phyloP scores from a whole-genome alignment of 92 coral and sea anemone species.

The Pocillopora meandrina region DNA sequence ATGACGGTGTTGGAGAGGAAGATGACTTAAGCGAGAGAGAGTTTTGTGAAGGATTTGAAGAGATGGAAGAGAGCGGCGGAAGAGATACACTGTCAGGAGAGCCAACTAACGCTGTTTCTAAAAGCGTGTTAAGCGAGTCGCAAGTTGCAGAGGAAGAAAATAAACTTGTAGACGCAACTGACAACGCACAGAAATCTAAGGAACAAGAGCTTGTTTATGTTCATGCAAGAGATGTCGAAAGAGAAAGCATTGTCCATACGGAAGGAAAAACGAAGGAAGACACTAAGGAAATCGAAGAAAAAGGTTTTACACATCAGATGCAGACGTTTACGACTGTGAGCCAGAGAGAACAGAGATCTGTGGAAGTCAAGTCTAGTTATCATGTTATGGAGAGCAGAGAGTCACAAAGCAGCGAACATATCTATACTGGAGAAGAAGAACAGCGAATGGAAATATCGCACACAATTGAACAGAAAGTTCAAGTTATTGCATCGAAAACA shows the following conservation, averaged over 20 bases:
- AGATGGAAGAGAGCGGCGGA: conserved; percentile 32
- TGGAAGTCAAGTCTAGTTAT: conserved; percentile 17
- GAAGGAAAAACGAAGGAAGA: conserved; percentile 10
- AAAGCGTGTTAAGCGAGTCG: not conserved
- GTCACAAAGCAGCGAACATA: not conserved
- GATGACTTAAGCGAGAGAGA: conserved; percentile 58
- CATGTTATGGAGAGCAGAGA: conserved; percentile 6
- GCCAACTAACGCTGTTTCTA: not conserved
- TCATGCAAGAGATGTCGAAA: not conserved
- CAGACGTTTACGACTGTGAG: conserved; percentile 7
- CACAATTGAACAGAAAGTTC: conserved; percentile 21
- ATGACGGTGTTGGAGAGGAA: conserved; percentile 24
- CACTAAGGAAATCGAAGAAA: conserved; percentile 2
- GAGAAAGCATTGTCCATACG: not conserved
- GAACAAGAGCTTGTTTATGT: not conserved
- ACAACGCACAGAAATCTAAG: conserved; percentile 4
- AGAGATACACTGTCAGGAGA: conserved; percentile 14
- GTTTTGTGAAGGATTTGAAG: conserved; percentile 56
- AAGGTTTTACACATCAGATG: not conserved
- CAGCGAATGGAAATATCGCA: conserved; percentile 7
- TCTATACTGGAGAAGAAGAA: conserved; percentile 5
- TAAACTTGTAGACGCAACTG: conserved; percentile 18
- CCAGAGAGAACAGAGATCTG: conserved; percentile 18
- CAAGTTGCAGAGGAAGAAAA: conserved; percentile 15
- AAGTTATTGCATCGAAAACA: conserved; percentile 15